These are phyloP conservation scores for Clarias platycephalus DNA, from an alignment of 2,797 vertebrate genomes.

Conservation along the genomic window DNA sequence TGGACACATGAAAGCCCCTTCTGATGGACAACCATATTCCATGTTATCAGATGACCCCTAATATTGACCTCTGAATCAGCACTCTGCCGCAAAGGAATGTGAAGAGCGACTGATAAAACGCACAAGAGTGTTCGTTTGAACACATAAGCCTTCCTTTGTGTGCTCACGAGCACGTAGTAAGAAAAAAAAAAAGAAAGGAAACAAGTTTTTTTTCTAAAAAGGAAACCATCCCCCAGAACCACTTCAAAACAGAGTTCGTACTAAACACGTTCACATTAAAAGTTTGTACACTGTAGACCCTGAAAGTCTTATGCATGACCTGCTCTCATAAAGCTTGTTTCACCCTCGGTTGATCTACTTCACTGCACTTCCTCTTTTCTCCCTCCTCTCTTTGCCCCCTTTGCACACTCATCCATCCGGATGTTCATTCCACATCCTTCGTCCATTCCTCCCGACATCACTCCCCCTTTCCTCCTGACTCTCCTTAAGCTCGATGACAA, in stretches of 20 bases:
- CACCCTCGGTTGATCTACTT: constrained; percentile 67
- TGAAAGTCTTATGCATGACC: constrained; percentile 66
- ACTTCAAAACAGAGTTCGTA: neutral
- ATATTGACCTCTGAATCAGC: constrained; percentile 67
- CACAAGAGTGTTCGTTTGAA: constrained; percentile 8
- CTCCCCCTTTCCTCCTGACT: constrained; percentile 17
- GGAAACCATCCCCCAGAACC: neutral
- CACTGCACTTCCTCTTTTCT: constrained; percentile 61
- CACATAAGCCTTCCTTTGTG: constrained; percentile 56
- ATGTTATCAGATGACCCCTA: constrained; percentile 71
- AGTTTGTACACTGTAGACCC: constrained; percentile 50
- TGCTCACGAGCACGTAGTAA: constrained; percentile 26
- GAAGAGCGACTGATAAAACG: constrained; percentile 15
- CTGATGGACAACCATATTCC: constrained; percentile 63
- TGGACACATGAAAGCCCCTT: constrained; percentile 60
- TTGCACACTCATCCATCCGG: constrained; percentile 45
- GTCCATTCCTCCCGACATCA: constrained; percentile 29
- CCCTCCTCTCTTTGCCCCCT: neutral
- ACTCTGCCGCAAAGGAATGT: constrained; percentile 50
- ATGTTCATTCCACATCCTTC: constrained; percentile 30
- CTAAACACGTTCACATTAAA: neutral
- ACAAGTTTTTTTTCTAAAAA: constrained; percentile 25
- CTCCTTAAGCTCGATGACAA: constrained; percentile 26
- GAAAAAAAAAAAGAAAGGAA: neutral
- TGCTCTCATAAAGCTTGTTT: constrained; percentile 69